Conservation (phyloP, 2,888 invertebrate genomes). For the Caenorhabditis imperialis region DNA sequence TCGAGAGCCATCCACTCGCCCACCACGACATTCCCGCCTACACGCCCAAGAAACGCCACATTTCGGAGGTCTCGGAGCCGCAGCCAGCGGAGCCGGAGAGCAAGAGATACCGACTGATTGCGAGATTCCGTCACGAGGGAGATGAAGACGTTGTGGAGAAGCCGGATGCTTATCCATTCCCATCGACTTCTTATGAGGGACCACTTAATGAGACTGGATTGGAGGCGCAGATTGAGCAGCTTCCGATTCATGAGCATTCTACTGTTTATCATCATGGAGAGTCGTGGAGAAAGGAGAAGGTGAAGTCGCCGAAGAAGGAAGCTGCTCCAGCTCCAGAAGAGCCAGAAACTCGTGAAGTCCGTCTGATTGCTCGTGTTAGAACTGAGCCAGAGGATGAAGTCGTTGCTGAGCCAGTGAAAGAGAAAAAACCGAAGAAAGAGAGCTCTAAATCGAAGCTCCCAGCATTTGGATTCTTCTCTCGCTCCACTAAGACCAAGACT, state of each 20-base stretch:
- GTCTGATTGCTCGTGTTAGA: conserved; percentile 17
- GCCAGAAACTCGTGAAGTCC: conserved; percentile 17
- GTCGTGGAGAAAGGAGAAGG: no score
- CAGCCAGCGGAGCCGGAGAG: conserved; percentile 9
- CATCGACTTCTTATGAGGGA: conserved; percentile 1
- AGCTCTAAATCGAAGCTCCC: conserved; percentile 9
- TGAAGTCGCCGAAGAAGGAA: not conserved
- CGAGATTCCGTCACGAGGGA: conserved; percentile 40
- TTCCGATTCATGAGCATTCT: not conserved
- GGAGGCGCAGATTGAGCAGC: not conserved
- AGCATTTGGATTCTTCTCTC: conserved; percentile 32
- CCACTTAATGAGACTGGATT: conserved; percentile 5
- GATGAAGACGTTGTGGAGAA: conserved; percentile 40
- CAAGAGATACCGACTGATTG: conserved; percentile 27
- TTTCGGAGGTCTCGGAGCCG: not conserved
- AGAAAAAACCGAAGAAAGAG: conserved; percentile 35
- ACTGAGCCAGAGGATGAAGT: conserved; percentile 1
- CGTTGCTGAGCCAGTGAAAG: conserved; percentile 2
- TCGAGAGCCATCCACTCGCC: conserved; percentile 5
- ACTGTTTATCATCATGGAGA: not conserved
- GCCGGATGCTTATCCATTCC: conserved; percentile 21
- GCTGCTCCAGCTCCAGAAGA: conserved; percentile 9
- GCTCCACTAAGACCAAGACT: conserved; percentile 10
- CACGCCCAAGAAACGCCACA: conserved; percentile 2
- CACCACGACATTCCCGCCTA: conserved; percentile 6